Conservation (phyloP, 2,797 vertebrate species). For the Cyclopterus lumpus region DNA sequence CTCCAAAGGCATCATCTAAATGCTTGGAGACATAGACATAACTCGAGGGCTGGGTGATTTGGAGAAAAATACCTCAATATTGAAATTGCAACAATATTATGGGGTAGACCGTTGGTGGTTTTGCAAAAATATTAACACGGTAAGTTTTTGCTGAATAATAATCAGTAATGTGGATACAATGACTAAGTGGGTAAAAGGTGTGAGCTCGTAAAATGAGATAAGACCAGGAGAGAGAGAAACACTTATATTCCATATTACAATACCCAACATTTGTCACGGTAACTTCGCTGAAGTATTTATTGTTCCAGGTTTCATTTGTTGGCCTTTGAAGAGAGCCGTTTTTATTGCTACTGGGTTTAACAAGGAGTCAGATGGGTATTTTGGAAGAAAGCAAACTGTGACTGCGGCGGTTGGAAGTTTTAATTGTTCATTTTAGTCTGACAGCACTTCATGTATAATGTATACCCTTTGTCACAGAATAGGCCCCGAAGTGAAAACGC, state of each 20-base stretch:
- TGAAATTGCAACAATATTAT: too few relatives aligned
- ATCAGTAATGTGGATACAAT: background rate
- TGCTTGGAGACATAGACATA: background rate
- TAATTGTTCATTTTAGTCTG: slow-evolving; percentile 60
- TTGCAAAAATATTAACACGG: too few relatives aligned
- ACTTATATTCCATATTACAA: background rate
- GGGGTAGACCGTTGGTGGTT: too few relatives aligned
- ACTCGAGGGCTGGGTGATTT: background rate
- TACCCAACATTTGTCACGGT: background rate
- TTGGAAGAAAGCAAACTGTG: slow-evolving; percentile 22
- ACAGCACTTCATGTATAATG: slow-evolving; percentile 67
- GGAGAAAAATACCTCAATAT: too few relatives aligned
- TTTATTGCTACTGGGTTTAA: background rate
- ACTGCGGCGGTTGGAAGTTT: slow-evolving; percentile 31
- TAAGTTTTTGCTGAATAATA: background rate
- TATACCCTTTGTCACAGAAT: slow-evolving; percentile 56
- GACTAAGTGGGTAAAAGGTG: background rate
- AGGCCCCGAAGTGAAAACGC: slow-evolving; percentile 52
- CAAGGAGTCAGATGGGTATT: background rate
- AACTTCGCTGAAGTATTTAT: background rate
- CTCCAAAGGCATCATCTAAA: background rate
- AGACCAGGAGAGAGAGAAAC: background rate
- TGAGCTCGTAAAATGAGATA: background rate
- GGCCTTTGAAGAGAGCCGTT: background rate
- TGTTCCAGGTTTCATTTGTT: slow-evolving; percentile 10